Evolutionary conservation across 2,888 invertebrate genomes (phyloP).

Genomic region (Xylophagus ater): DNA sequence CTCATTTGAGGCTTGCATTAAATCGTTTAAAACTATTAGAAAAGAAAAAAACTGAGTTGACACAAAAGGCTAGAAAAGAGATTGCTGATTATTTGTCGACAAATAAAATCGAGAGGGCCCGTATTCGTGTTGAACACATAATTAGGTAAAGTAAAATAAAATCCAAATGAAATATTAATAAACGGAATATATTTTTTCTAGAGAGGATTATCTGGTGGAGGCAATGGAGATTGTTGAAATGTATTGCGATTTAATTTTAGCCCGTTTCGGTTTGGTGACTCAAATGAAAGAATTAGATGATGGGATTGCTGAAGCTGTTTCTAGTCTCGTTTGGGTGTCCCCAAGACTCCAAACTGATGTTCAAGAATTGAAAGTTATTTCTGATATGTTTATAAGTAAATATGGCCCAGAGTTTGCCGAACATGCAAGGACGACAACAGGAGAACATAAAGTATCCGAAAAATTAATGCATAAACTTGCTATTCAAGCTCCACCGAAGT

Average conservation of each 20-base stretch:
- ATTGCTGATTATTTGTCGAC: slow-evolving; percentile 90
- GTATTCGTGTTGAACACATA: slow-evolving; percentile 96
- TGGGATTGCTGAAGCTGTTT: slow-evolving; percentile 90
- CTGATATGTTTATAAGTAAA: slow-evolving; percentile 79
- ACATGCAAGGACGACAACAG: slow-evolving; percentile 77
- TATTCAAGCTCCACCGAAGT: slow-evolving; percentile 88
- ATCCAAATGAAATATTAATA: slow-evolving; percentile 17
- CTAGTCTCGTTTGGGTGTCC: slow-evolving; percentile 94
- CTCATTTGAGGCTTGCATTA: slow-evolving; percentile 83
- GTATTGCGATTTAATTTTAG: slow-evolving; percentile 94
- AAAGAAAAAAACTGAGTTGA: slow-evolving; percentile 95
- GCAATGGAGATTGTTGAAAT: slow-evolving; percentile 99
- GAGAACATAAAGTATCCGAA: slow-evolving; percentile 78
- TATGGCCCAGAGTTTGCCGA: slow-evolving; percentile 92
- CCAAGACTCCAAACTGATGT: slow-evolving; percentile 83
- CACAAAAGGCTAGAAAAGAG: slow-evolving; percentile 70
- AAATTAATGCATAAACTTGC: slow-evolving; percentile 89
- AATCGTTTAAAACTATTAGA: slow-evolving; percentile 90
- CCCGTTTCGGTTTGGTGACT: slow-evolving; percentile 90
- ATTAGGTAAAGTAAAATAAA: slow-evolving; percentile 60
- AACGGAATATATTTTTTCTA: slow-evolving; percentile 22
- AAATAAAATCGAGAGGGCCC: slow-evolving; percentile 79
- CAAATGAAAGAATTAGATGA: slow-evolving; percentile 96
- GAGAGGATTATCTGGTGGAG: slow-evolving; percentile 98
- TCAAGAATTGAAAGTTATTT: slow-evolving; percentile 66